A percentile compares a stretch with the other conserved stretches of the same genome.
Evolutionary conservation across 23 tunicate genomes (phyloP).

Genomic region (Aplidium turbinatum): DNA sequence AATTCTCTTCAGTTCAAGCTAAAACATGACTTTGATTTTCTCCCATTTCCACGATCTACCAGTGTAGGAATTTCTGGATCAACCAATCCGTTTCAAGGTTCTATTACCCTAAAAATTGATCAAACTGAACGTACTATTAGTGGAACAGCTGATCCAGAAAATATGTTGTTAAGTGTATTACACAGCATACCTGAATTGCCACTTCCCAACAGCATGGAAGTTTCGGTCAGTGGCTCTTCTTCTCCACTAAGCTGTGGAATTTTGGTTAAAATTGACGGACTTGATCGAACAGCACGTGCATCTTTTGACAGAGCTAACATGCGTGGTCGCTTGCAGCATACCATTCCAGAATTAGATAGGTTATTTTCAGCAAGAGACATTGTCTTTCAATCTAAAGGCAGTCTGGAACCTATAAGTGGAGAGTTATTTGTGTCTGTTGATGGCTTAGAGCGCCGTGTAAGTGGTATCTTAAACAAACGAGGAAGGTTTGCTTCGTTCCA

Average conservation of each 20-base stretch:
- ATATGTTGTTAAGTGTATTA: conserved; percentile 13
- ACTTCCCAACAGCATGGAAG: conserved; percentile 21
- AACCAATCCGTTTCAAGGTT: conserved; percentile 1
- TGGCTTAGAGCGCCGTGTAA: conserved; percentile 23
- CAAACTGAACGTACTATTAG: neutral
- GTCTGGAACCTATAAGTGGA: conserved; percentile 36
- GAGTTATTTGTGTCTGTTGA: conserved; percentile 51
- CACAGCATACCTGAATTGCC: conserved; percentile 29
- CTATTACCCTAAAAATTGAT: conserved; percentile 5
- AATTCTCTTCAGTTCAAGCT: conserved; percentile 31
- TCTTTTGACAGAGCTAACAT: conserved; percentile 8
- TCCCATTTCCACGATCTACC: conserved; percentile 51
- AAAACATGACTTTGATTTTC: conserved; percentile 33
- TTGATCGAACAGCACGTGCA: conserved; percentile 12
- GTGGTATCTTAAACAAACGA: conserved; percentile 1
- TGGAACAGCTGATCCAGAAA: conserved; percentile 28
- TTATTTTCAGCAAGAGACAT: conserved; percentile 43
- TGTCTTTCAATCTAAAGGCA: conserved; percentile 18
- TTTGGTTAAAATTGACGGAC: conserved; percentile 27
- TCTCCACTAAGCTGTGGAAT: conserved; percentile 28
- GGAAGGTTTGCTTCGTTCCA: conserved; percentile 3
- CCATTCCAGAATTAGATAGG: conserved; percentile 14
- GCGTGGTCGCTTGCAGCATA: conserved; percentile 29
- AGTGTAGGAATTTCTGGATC: conserved; percentile 3
- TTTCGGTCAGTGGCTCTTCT: neutral